Percentiles rank a stretch among this genome's conserved stretches.
Evolutionary conservation across 1,140 invertebrate genomes (phyloP).

Genomic region (Lucilia sericata): DNA sequence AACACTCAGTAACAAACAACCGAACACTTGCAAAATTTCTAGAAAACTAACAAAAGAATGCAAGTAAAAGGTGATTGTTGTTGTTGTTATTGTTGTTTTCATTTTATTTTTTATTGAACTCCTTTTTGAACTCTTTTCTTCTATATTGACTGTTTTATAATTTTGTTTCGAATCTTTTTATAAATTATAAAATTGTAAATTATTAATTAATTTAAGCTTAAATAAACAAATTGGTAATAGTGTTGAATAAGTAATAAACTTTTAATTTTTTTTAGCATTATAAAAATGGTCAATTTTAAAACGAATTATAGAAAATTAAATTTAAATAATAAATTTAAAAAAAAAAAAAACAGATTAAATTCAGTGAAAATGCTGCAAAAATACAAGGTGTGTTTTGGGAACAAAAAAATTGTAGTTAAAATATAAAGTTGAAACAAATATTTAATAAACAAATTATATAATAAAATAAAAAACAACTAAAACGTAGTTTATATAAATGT

Average conservation of each 20-base stretch:
- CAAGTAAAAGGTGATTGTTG: too few relatives aligned
- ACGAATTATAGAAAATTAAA: background rate
- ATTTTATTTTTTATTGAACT: too few relatives aligned
- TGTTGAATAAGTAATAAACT: background rate
- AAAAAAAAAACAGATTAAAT: background rate
- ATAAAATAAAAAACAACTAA: background rate
- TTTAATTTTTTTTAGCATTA: background rate
- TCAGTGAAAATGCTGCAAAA: slow-evolving; percentile 8
- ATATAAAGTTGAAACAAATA: slow-evolving; percentile 40
- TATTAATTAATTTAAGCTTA: background rate
- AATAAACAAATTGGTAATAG: background rate
- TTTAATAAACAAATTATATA: background rate
- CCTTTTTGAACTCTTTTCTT: too few relatives aligned
- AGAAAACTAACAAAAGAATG: too few relatives aligned
- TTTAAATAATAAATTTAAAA: background rate
- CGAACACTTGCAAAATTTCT: too few relatives aligned
- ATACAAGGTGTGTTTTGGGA: slow-evolving; percentile 61
- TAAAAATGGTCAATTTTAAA: slow-evolving; percentile 28
- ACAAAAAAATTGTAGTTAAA: slow-evolving; percentile 64
- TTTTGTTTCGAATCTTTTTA: too few relatives aligned
- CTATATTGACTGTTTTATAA: too few relatives aligned
- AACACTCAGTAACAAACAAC: too few relatives aligned
- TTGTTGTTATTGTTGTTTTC: too few relatives aligned
- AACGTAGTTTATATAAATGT: background rate
- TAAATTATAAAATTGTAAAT: too few relatives aligned